Conservation (phyloP, 1,140 invertebrate species). For the Orius insidiosus region DNA sequence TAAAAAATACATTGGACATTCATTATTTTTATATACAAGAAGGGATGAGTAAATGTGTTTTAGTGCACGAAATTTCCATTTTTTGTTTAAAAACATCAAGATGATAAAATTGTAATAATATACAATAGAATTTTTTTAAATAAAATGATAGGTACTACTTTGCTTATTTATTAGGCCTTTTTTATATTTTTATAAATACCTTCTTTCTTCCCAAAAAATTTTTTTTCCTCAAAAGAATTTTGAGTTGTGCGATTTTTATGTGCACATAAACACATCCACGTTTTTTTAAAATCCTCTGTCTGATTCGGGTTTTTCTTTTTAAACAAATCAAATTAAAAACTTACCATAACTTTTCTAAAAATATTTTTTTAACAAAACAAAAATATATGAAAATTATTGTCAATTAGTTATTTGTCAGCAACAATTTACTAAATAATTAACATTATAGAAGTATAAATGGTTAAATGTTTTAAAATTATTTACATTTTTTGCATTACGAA, state of each 20-base stretch:
- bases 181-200: not conserved
- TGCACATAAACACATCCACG: conserved; percentile 1
- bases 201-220: not conserved
- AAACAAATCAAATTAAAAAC: conserved; percentile 5
- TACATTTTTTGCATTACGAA: no score
- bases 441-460: not conserved
- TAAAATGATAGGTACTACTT: no score
- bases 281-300: not conserved
- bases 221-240: not conserved
- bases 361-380: conserved; percentile 4
- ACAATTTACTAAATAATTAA: not conserved
- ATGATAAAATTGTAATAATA: no score
- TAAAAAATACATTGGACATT: not conserved
- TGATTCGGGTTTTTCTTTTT: not conserved
- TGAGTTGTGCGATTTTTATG: not conserved
- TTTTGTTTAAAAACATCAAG: not conserved
- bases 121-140: no score
- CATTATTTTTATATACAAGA: not conserved
- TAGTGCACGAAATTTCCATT: not conserved
- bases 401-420: conserved; percentile 13
- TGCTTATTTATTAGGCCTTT: not conserved
- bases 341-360: conserved; percentile 1
- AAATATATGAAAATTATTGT: conserved; percentile 13
- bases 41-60: not conserved
- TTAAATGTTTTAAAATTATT: conserved; percentile 1